phyloP scores from a whole-genome alignment of 1,140 invertebrate species.

The Yoshiicerus persimilis region DNA sequence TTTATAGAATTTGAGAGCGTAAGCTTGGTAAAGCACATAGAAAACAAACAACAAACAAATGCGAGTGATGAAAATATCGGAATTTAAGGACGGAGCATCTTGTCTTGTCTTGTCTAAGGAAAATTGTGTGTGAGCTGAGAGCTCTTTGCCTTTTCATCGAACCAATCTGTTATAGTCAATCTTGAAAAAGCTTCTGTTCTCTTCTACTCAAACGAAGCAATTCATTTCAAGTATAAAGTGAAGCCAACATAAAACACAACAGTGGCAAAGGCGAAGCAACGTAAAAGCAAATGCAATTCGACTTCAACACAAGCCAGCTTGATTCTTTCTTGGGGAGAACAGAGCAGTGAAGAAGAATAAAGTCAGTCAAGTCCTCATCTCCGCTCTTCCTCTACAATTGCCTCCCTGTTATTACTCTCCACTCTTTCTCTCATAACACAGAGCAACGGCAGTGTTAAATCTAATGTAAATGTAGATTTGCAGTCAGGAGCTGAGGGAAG shows the following conservation, averaged over 20 bases:
- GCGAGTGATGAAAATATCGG: constrained; percentile 1
- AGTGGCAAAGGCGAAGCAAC: neutral
- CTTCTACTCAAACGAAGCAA: neutral
- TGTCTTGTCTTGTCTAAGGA: neutral
- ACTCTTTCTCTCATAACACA: neutral
- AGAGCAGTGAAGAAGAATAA: neutral
- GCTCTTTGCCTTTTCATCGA: constrained; percentile 11
- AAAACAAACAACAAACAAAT: constrained; percentile 16
- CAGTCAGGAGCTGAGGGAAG: neutral
- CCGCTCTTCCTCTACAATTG: too few species aligned
- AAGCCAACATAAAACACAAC: neutral
- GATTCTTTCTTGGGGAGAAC: too few species aligned
- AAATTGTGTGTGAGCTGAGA: constrained; percentile 8
- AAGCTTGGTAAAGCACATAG: neutral
- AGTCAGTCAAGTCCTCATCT: neutral
- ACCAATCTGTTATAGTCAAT: constrained; percentile 16
- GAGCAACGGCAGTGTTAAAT: neutral
- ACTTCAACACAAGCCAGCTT: neutral
- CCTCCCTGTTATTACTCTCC: too few species aligned
- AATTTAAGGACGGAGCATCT: neutral
- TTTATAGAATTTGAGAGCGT: neutral
- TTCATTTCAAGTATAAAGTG: neutral
- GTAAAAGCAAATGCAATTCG: neutral
- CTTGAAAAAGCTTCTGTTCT: neutral
- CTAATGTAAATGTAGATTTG: neutral